phyloP scores from a whole-genome alignment of 2,113 vertebrate species.

The Montifringilla adamsi region DNA sequence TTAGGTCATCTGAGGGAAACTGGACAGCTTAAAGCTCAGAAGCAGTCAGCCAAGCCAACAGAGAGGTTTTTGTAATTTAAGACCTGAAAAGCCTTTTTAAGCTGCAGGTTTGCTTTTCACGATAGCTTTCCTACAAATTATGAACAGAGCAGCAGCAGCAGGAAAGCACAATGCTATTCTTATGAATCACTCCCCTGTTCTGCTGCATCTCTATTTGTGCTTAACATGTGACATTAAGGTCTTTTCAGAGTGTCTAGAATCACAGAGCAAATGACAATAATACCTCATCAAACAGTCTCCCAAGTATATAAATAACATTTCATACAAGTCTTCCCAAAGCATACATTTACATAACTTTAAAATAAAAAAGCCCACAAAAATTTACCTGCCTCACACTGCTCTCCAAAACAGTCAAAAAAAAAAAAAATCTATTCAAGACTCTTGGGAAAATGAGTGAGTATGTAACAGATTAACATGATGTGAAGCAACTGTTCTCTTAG shows the following conservation, averaged over 20 bases:
- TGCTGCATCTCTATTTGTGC: background rate
- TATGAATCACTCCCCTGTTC: background rate
- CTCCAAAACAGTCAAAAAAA: background rate
- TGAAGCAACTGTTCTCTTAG: background rate
- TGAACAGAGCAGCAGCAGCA: background rate
- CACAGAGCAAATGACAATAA: slow-evolving; percentile 3
- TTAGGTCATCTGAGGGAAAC: background rate
- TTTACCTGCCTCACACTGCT: background rate
- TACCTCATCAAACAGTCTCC: background rate
- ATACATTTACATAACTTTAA: slow-evolving; percentile 14
- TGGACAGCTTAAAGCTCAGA: background rate
- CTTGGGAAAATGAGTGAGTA: background rate
- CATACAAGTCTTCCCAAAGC: background rate
- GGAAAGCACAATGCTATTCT: background rate
- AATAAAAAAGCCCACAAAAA: background rate
- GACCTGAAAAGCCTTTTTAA: slow-evolving; percentile 4
- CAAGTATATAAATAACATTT: slow-evolving; percentile 16
- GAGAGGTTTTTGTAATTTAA: background rate
- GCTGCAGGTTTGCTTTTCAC: background rate
- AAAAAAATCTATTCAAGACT: background rate
- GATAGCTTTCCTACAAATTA: background rate
- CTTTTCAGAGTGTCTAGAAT: slow-evolving; percentile 16
- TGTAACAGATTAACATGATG: background rate
- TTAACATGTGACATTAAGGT: slow-evolving; percentile 1
- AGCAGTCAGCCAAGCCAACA: background rate